Conservation (phyloP, 2,797 vertebrate genomes). For the Enteromius paludinosus region DNA sequence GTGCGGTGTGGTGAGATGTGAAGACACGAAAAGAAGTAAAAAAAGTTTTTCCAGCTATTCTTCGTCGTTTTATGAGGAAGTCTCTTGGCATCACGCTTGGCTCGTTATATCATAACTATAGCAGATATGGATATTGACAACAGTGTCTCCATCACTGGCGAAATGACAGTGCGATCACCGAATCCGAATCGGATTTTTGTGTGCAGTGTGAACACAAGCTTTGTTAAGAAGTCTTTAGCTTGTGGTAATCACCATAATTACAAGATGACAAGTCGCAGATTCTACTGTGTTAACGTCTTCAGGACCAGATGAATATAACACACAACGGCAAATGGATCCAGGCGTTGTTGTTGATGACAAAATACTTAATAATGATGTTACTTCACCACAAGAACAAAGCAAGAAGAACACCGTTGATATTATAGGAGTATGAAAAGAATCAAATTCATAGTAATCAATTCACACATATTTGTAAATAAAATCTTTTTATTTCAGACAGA, state of each 20-base stretch:
- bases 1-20: not conserved
- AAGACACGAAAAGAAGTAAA: not conserved
- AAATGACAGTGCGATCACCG: constrained; percentile 1
- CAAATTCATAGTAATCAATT: constrained; percentile 40
- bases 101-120: not conserved
- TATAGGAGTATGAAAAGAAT: constrained; percentile 20
- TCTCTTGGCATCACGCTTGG: not conserved
- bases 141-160: not conserved
- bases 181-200: constrained; percentile 9
- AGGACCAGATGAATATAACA: constrained; percentile 6
- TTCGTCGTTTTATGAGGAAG: not conserved
- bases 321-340: not conserved
- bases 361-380: constrained; percentile 8
- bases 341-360: not conserved
- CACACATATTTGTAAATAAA: constrained; percentile 50
- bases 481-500: constrained; percentile 51
- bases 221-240: constrained; percentile 5
- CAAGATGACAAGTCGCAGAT: not conserved
- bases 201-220: constrained; percentile 18
- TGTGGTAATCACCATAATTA: constrained; percentile 6
- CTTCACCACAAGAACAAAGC: constrained; percentile 22
- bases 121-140: constrained; percentile 5
- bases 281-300: not conserved
- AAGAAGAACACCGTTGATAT: constrained; percentile 11
- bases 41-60: constrained; percentile 14